Percentiles rank a stretch among this genome's conserved stretches.
These are phyloP conservation scores for Datnioides undecimradiatus DNA, from an alignment of 2,113 vertebrate species.

Conservation along the genomic window DNA sequence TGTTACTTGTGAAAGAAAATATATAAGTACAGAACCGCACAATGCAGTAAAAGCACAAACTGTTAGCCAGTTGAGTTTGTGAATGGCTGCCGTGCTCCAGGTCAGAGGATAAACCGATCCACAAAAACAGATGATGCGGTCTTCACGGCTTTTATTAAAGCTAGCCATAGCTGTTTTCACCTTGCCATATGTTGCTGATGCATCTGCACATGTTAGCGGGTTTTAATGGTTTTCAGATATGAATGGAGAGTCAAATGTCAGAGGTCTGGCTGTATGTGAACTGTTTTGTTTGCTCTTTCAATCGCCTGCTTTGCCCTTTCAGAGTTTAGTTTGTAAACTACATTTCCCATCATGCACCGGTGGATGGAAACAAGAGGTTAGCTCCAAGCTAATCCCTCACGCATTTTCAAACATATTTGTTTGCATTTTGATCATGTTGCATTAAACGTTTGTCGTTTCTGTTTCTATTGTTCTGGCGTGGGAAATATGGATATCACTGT, in stretches of 20 bases:
- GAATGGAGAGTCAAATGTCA: neutral
- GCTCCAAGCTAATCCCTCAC: too few species aligned
- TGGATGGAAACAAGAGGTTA: neutral
- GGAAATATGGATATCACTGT: neutral
- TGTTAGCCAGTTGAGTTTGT: too few species aligned
- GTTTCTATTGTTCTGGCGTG: neutral
- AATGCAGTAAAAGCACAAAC: neutral
- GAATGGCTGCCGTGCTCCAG: too few species aligned
- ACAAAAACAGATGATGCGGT: too few species aligned
- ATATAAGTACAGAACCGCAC: neutral
- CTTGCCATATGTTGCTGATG: too few species aligned
- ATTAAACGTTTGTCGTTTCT: neutral
- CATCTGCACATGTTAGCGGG: too few species aligned
- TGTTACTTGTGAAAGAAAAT: neutral
- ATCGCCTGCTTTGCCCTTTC: too few species aligned
- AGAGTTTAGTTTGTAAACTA: neutral
- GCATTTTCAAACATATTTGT: too few species aligned
- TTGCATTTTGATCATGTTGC: neutral
- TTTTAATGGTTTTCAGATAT: neutral
- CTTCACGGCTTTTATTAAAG: too few species aligned
- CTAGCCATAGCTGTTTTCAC: too few species aligned
- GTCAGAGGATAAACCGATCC: too few species aligned
- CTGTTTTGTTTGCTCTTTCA: neutral
- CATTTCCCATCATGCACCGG: constrained; percentile 9
- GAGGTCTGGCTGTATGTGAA: too few species aligned